Evolutionary conservation across 2,888 invertebrate genomes (phyloP).

Genomic region (Nineta flava): DNA sequence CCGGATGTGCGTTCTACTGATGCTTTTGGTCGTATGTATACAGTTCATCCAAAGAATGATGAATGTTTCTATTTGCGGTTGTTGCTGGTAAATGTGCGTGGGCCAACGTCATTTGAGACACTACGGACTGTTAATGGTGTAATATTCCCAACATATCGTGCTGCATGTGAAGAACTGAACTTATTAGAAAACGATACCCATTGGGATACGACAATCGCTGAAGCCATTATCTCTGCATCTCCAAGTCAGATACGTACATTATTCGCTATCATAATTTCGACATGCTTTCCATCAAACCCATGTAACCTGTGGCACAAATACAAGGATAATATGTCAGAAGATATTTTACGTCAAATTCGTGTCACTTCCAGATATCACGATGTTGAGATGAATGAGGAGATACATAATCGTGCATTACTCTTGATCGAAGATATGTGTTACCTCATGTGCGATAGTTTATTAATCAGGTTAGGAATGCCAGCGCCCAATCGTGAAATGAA

Average conservation of each 20-base stretch:
- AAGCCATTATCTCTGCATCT: slow-evolving; percentile 12
- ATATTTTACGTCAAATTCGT: slow-evolving; percentile 13
- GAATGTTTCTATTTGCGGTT: slow-evolving; percentile 20
- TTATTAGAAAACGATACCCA: slow-evolving; percentile 15
- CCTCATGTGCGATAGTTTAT: slow-evolving; percentile 16
- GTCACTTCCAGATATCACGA: slow-evolving; percentile 10
- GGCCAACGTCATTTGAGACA: slow-evolving; percentile 20
- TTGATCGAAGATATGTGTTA: slow-evolving; percentile 21
- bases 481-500: slow-evolving; percentile 15
- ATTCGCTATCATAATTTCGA: slow-evolving; percentile 16
- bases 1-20: slow-evolving; percentile 12
- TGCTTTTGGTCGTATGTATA: slow-evolving; percentile 17
- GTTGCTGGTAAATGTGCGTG: slow-evolving; percentile 18
- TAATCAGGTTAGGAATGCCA: slow-evolving; percentile 15
- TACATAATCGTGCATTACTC: slow-evolving; percentile 16
- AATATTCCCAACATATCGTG: slow-evolving; percentile 19
- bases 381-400: slow-evolving; percentile 14
- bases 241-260: slow-evolving; percentile 16
- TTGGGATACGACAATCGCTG: slow-evolving; percentile 14
- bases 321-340: slow-evolving; percentile 14
- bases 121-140: slow-evolving; percentile 22
- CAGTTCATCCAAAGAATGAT: slow-evolving; percentile 17
- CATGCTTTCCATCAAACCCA: slow-evolving; percentile 14
- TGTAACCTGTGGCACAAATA: slow-evolving; percentile 12
- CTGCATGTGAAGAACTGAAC: slow-evolving; percentile 16